A percentile compares a stretch with the other conserved stretches of the same genome.
Conservation (phyloP, 2,113 vertebrate genomes). For the Nycticryphes semicollaris region DNA sequence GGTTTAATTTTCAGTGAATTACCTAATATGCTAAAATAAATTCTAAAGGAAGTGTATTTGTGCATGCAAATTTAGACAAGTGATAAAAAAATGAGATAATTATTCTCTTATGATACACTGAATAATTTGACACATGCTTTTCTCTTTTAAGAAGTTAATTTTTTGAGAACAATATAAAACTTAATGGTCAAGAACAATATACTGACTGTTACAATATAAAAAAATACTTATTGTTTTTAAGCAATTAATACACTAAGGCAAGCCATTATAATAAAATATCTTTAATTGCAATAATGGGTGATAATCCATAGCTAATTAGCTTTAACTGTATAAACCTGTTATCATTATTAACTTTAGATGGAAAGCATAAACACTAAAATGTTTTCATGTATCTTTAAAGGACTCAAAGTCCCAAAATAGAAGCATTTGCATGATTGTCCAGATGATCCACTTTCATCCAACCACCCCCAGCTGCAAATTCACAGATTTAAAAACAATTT, state of each 20-base stretch:
- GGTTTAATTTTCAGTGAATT: not conserved
- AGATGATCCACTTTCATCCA: not conserved
- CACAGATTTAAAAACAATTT: not conserved
- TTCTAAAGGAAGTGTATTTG: not conserved
- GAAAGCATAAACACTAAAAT: not conserved
- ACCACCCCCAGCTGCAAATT: not conserved
- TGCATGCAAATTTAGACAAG: not conserved
- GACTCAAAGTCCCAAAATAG: not conserved
- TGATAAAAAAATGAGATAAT: not conserved
- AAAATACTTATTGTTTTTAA: not conserved
- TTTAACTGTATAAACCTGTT: not conserved
- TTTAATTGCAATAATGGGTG: not conserved
- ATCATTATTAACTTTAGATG: not conserved
- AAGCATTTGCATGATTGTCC: fast-evolving
- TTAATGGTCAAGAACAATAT: constrained; percentile 23
- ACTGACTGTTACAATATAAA: not conserved
- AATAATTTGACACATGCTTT: not conserved
- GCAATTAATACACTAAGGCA: not conserved
- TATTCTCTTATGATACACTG: not conserved
- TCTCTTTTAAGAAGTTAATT: not conserved
- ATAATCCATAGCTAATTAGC: not conserved
- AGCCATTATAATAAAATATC: not conserved
- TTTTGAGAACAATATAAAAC: not conserved
- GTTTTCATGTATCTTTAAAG: not conserved
- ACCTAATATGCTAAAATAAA: not conserved